Percentiles rank a stretch among this genome's conserved stretches.
Evolutionary conservation across 2,797 vertebrate genomes (phyloP).

Genomic region (Todus mexicanus): DNA sequence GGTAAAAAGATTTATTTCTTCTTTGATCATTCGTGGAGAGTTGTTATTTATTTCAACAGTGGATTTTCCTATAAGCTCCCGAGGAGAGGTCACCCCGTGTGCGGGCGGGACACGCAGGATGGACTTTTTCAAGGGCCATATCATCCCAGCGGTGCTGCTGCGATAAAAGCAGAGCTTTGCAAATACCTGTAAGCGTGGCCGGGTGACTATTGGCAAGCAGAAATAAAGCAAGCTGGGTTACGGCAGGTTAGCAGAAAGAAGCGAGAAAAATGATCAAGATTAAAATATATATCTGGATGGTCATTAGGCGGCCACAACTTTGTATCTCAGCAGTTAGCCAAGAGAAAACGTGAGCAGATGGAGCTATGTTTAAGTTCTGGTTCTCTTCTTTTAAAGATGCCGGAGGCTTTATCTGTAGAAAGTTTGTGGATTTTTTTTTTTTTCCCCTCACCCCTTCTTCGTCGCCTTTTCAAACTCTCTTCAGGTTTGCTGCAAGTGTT

Average conservation of each 20-base stretch:
- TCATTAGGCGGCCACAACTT: slow-evolving; percentile 35
- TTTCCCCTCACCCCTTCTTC: not conserved
- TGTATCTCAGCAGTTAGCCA: not conserved
- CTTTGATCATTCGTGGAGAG: slow-evolving; percentile 80
- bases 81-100: slow-evolving; percentile 57
- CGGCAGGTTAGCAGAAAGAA: slow-evolving; percentile 13
- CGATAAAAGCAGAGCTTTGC: slow-evolving; percentile 42
- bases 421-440: not conserved
- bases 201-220: not conserved
- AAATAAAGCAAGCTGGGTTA: slow-evolving; percentile 24
- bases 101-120: slow-evolving; percentile 17
- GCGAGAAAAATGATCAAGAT: slow-evolving; percentile 18
- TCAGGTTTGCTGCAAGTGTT: slow-evolving; percentile 87
- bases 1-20: slow-evolving; percentile 79
- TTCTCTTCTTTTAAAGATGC: not conserved
- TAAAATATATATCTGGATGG: not conserved
- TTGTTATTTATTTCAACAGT: slow-evolving; percentile 76
- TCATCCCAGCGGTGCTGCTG: slow-evolving; percentile 34
- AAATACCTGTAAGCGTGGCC: slow-evolving; percentile 63
- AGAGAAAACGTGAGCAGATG: slow-evolving; percentile 2
- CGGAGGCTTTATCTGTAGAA: slow-evolving; percentile 58
- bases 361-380: slow-evolving; percentile 31
- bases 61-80: slow-evolving; percentile 71
- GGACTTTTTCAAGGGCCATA: slow-evolving; percentile 59
- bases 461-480: slow-evolving; percentile 50